phyloP scores from a whole-genome alignment of 2,888 invertebrate species.

The Diachrysia chrysitis region DNA sequence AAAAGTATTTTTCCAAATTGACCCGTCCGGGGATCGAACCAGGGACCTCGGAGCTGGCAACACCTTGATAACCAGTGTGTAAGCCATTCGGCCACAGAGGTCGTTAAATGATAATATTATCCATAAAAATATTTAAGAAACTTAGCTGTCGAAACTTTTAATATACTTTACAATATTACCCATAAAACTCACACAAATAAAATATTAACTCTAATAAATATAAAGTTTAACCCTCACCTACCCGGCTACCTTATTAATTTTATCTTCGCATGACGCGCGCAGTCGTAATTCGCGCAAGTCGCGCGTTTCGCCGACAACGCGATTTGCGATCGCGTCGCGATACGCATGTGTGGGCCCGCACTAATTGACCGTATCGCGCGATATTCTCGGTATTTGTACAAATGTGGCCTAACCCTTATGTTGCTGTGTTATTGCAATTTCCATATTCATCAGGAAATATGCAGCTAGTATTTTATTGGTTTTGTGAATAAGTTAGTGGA shows the following conservation, averaged over 20 bases:
- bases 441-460: not conserved
- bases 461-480: not conserved
- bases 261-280: conserved; percentile 40
- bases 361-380: conserved; percentile 62
- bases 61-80: no score
- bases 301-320: conserved; percentile 21
- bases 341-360: conserved; percentile 66
- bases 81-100: no score
- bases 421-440: conserved; percentile 16
- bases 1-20: no score
- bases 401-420: conserved; percentile 39
- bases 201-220: not conserved
- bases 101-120: no score
- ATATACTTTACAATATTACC: no score
- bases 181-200: not conserved
- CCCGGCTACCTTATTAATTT: conserved; percentile 13
- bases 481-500: not conserved
- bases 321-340: conserved; percentile 56
- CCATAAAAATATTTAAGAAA: no score
- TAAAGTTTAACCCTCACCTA: not conserved
- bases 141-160: no score
- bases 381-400: conserved; percentile 47
- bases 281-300: conserved; percentile 40
- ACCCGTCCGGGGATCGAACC: no score
- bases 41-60: no score